Evolutionary conservation across 2,888 invertebrate species (phyloP).

Genomic region (Barypeithes pellucidus): DNA sequence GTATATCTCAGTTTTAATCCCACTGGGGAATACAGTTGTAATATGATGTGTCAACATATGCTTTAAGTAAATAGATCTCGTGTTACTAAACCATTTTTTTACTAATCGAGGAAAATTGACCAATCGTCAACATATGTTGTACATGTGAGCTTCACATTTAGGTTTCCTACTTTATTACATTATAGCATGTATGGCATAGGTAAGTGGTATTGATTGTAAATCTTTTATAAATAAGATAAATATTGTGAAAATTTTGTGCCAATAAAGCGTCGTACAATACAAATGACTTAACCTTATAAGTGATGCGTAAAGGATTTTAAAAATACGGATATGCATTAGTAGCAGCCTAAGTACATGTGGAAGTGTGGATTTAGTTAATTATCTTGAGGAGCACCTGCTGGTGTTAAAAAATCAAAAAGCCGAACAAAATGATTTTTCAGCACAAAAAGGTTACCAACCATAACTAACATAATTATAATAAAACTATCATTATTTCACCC

Average conservation of each 20-base stretch:
- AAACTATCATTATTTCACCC: slow-evolving; percentile 55
- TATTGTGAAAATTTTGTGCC: not conserved
- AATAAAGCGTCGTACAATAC: no score
- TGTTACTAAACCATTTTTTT: slow-evolving; percentile 23
- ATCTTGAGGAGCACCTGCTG: slow-evolving; percentile 43
- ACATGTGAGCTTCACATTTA: slow-evolving; percentile 13
- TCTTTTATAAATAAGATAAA: not conserved
- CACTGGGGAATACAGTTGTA: slow-evolving; percentile 6
- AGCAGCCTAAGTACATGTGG: not conserved
- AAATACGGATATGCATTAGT: not conserved
- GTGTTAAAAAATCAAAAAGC: slow-evolving; percentile 48
- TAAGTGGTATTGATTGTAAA: slow-evolving; percentile 12
- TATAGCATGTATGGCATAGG: no score
- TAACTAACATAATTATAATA: slow-evolving; percentile 55
- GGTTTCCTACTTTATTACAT: not conserved
- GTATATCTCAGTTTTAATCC: not conserved
- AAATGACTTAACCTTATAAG: no score
- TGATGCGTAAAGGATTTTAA: no score
- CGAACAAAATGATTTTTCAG: slow-evolving; percentile 50
- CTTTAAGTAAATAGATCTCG: slow-evolving; percentile 8
- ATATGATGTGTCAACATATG: slow-evolving; percentile 27
- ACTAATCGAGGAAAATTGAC: slow-evolving; percentile 16
- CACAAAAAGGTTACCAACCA: slow-evolving; percentile 53
- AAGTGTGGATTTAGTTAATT: slow-evolving; percentile 49
- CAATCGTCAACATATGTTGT: slow-evolving; percentile 16